Conservation (phyloP, 2,797 vertebrate species). For the Lepidocolaptes lacrymiger region DNA sequence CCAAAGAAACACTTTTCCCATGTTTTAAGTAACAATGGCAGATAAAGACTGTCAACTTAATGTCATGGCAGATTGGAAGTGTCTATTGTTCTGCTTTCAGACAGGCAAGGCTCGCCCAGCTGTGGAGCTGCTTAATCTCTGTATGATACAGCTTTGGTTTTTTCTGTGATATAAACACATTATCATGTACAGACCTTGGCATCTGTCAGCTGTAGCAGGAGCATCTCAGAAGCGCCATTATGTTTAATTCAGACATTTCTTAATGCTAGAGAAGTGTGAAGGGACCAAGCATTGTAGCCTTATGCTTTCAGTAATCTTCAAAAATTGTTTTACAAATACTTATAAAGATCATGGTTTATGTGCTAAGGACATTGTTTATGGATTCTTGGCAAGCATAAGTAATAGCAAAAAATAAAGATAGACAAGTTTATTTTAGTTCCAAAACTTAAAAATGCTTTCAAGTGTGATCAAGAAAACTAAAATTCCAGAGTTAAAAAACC, state of each 20-base stretch:
- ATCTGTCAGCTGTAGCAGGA: conserved; percentile 40
- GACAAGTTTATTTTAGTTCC: not conserved
- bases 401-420: not conserved
- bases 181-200: conserved; percentile 45
- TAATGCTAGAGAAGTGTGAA: conserved; percentile 2
- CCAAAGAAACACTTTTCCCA: conserved; percentile 73
- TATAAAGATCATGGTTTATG: not conserved
- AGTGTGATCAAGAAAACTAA: not conserved
- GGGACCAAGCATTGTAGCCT: not conserved
- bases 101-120: conserved; percentile 60
- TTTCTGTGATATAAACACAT: conserved; percentile 59
- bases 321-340: not conserved
- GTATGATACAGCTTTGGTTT: conserved; percentile 45
- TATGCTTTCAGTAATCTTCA: not conserved
- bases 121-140: conserved; percentile 69
- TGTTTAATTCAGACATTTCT: conserved; percentile 44
- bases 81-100: conserved; percentile 76
- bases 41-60: conserved; percentile 80
- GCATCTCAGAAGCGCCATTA: not conserved
- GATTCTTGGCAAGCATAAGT: not conserved
- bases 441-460: not conserved
- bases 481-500: not conserved
- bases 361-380: not conserved
- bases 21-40: conserved; percentile 81
- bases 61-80: conserved; percentile 72